phyloP scores from a whole-genome alignment of 2,888 invertebrate species.

The Lochmaea crataegi region DNA sequence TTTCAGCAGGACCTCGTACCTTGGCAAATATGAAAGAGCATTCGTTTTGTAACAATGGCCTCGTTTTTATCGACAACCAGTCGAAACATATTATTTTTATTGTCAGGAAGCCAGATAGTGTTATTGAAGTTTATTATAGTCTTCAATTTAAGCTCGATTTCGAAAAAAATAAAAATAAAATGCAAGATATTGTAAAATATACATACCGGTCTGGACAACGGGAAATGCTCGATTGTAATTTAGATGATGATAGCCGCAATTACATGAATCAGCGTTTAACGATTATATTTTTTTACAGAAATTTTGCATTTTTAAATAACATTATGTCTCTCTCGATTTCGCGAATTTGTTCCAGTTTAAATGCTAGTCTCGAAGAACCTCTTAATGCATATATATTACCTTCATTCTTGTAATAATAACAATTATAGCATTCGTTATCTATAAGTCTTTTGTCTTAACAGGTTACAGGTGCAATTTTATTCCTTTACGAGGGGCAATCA shows the following conservation, averaged over 20 bases:
- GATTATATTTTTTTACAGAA: slow-evolving; percentile 45
- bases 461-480: slow-evolving; percentile 17
- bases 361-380: slow-evolving; percentile 43
- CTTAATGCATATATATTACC: slow-evolving; percentile 37
- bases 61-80: slow-evolving; percentile 44
- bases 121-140: slow-evolving; percentile 51
- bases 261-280: slow-evolving; percentile 50
- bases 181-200: slow-evolving; percentile 52
- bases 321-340: slow-evolving; percentile 33
- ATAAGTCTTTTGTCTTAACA: slow-evolving; percentile 36
- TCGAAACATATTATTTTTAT: slow-evolving; percentile 56
- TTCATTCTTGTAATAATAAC: slow-evolving; percentile 42
- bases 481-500: background rate
- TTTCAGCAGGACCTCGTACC: background rate
- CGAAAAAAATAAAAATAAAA: slow-evolving; percentile 46
- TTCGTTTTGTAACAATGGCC: slow-evolving; percentile 47
- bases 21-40: slow-evolving; percentile 44
- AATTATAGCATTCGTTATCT: slow-evolving; percentile 42
- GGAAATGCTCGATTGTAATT: slow-evolving; percentile 54
- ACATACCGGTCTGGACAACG: slow-evolving; percentile 48
- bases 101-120: slow-evolving; percentile 56
- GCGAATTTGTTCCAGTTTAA: slow-evolving; percentile 52
- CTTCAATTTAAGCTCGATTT: slow-evolving; percentile 54
- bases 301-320: slow-evolving; percentile 45
- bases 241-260: slow-evolving; percentile 54